phyloP scores from a whole-genome alignment of 1,140 invertebrate genomes.

The Trichomalopsis sarcophagae region DNA sequence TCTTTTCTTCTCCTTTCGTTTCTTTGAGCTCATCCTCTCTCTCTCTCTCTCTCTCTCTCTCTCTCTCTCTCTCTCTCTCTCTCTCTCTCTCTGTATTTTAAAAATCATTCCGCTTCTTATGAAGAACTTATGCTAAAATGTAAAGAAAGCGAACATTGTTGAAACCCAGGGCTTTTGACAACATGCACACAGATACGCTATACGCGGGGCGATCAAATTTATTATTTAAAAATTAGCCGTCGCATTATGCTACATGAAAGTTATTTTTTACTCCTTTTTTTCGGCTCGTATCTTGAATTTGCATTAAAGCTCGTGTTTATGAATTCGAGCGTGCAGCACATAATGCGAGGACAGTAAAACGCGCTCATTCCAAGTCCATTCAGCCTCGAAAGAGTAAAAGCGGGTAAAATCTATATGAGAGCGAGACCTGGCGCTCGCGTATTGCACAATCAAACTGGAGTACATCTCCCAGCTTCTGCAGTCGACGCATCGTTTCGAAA shows the following conservation, averaged over 20 bases:
- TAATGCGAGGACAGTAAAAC: slow-evolving; percentile 16
- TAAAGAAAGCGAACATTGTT: neutral
- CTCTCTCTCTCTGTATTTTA: neutral
- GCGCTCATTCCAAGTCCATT: slow-evolving; percentile 15
- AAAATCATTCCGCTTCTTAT: slow-evolving; percentile 1
- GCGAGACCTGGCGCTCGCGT: neutral
- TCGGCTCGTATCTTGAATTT: neutral
- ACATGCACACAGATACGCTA: neutral
- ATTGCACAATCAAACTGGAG: slow-evolving; percentile 29
- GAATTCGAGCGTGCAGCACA: neutral
- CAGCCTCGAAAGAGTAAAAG: slow-evolving; percentile 18
- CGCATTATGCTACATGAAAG: neutral
- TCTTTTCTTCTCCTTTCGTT: neutral
- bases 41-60: neutral
- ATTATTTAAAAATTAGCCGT: slow-evolving; percentile 3
- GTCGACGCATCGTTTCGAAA: slow-evolving; percentile 54
- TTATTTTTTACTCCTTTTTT: neutral
- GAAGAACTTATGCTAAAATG: slow-evolving; percentile 5
- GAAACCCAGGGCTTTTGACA: neutral
- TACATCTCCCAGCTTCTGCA: slow-evolving; percentile 9
- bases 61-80: neutral
- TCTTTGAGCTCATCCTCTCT: neutral
- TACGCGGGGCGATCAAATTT: neutral
- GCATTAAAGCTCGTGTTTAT: neutral
- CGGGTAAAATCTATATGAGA: slow-evolving; percentile 39